These are phyloP conservation scores for Stenurella melanura DNA, from an alignment of 2,888 invertebrate genomes.

Conservation along the genomic window DNA sequence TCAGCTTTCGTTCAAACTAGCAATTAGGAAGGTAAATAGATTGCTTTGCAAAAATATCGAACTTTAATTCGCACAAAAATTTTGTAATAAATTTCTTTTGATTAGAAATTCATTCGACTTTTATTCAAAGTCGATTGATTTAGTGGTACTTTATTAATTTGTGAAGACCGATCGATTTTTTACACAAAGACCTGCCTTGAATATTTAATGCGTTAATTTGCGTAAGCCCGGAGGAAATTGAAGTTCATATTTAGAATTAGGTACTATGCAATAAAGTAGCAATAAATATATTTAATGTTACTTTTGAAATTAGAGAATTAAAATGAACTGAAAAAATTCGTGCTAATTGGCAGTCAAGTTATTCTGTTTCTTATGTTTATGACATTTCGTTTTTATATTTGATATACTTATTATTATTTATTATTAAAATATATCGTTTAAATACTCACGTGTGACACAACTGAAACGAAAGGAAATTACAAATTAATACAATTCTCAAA, in stretches of 20 bases:
- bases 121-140: constrained; percentile 19
- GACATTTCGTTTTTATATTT: too few species aligned
- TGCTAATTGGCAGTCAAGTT: too few species aligned
- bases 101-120: constrained; percentile 18
- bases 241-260: background rate
- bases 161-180: constrained; percentile 12
- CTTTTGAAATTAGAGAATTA: background rate
- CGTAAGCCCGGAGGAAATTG: background rate
- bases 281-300: constrained; percentile 1
- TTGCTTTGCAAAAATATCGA: constrained; percentile 28
- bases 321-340: too few species aligned
- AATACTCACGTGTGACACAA: too few species aligned
- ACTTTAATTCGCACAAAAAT: constrained; percentile 24
- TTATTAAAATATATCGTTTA: too few species aligned
- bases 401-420: too few species aligned
- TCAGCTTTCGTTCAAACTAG: constrained; percentile 4
- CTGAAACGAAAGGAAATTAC: too few species aligned
- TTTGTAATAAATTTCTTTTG: constrained; percentile 24
- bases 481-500: too few species aligned
- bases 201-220: background rate
- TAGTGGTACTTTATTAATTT: constrained; percentile 20
- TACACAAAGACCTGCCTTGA: background rate
- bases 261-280: background rate
- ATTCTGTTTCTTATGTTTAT: too few species aligned
- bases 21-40: constrained; percentile 22